Conservation (phyloP, 2,888 invertebrate genomes). For the Dyspetes luteomarginatus region DNA sequence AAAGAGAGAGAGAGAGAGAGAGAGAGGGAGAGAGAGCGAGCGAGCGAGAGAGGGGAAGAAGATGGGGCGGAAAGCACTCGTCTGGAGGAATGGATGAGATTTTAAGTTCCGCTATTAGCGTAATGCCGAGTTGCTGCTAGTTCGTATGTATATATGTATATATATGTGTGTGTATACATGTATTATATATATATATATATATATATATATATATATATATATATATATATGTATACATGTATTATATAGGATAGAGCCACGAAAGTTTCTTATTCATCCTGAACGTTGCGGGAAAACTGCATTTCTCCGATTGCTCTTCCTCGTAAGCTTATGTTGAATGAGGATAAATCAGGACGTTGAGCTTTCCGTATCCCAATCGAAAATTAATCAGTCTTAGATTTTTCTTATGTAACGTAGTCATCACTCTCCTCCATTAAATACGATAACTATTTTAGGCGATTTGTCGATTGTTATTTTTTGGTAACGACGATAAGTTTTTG, state of each 20-base stretch:
- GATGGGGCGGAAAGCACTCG: constrained; percentile 48
- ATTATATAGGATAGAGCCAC: not conserved
- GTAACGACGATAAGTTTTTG: too few relatives aligned
- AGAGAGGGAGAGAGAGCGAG: constrained; percentile 7
- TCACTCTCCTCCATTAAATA: too few relatives aligned
- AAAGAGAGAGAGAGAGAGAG: constrained; percentile 16
- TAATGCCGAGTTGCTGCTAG: constrained; percentile 52
- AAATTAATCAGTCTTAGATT: constrained; percentile 43
- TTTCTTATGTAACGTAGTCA: constrained; percentile 10
- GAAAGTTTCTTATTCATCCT: constrained; percentile 57
- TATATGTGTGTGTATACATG: constrained; percentile 13
- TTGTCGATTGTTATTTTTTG: too few relatives aligned
- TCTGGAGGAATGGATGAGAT: constrained; percentile 58
- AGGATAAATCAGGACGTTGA: constrained; percentile 36
- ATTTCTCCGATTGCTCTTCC: constrained; percentile 48
- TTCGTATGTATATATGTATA: constrained; percentile 23
- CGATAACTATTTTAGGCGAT: too few relatives aligned
- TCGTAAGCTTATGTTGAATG: constrained; percentile 31
- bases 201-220: not conserved
- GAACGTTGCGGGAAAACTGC: constrained; percentile 36
- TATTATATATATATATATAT: constrained; percentile 4
- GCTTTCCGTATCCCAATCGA: constrained; percentile 40
- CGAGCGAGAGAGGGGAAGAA: not conserved
- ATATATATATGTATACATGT: constrained; percentile 9
- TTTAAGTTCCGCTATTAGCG: constrained; percentile 62